phyloP scores from a whole-genome alignment of 2,888 invertebrate species.

The Caenorhabditis afra region DNA sequence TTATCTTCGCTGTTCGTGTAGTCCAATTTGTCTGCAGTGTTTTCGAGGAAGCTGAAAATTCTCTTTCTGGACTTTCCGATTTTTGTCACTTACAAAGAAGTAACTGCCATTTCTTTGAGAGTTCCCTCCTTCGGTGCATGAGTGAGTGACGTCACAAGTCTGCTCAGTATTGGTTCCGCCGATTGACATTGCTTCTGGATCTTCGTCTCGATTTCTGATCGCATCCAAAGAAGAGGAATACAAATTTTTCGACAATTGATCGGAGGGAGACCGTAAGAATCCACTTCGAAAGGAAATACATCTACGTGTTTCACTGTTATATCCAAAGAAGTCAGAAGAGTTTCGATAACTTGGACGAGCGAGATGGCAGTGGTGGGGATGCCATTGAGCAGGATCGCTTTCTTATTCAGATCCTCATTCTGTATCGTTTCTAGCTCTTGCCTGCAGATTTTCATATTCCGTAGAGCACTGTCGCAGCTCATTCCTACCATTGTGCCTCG shows the following conservation, averaged over 20 bases:
- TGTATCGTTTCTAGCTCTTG: conserved; percentile 21
- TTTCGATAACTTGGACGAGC: background rate
- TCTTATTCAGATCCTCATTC: conserved; percentile 24
- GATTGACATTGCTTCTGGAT: conserved; percentile 10
- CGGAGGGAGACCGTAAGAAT: conserved; percentile 43
- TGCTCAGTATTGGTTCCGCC: background rate
- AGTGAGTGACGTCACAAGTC: conserved; percentile 4
- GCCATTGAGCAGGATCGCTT: conserved; percentile 11
- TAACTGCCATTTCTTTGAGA: conserved; percentile 13
- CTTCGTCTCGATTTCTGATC: conserved; percentile 23
- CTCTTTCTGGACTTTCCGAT: too few species aligned
- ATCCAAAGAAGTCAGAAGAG: background rate
- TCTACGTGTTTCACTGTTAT: conserved; percentile 6
- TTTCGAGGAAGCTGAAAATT: conserved; percentile 37
- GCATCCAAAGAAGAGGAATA: conserved; percentile 30
- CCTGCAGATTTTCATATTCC: conserved; percentile 2
- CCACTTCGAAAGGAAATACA: conserved; percentile 26
- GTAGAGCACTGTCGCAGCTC: background rate
- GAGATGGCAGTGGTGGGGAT: background rate
- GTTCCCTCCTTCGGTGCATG: conserved; percentile 31
- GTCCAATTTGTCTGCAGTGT: conserved; percentile 38
- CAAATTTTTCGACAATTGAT: conserved; percentile 32
- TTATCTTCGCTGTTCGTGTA: background rate
- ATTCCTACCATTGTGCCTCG: conserved; percentile 26
- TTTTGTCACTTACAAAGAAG: conserved; percentile 32